These are phyloP conservation scores for Sprattus sprattus DNA, from an alignment of 2,113 vertebrate genomes.

Conservation along the genomic window DNA sequence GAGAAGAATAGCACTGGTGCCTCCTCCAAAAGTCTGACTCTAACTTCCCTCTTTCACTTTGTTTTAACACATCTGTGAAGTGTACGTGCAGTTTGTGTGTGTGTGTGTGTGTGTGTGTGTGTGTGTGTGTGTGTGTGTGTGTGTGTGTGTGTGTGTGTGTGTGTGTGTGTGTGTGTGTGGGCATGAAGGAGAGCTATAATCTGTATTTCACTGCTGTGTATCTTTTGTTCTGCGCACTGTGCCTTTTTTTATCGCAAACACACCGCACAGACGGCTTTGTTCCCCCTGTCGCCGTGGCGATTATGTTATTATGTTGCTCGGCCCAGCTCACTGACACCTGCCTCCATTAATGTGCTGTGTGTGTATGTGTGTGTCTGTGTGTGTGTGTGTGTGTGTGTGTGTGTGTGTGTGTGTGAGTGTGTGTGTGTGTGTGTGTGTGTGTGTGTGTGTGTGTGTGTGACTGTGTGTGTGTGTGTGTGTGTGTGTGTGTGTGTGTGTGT, in stretches of 20 bases:
- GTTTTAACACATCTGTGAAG: not conserved
- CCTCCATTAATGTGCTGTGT: not conserved
- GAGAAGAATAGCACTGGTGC: not conserved
- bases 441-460: not conserved
- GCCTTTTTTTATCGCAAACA: not conserved
- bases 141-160: not conserved
- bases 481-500: constrained; percentile 1
- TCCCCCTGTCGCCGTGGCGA: not conserved
- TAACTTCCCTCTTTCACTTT: not conserved
- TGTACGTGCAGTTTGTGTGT: not conserved
- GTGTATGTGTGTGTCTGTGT: not conserved
- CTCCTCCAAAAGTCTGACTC: not conserved
- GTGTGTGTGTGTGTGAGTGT: not conserved
- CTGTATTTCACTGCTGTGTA: not conserved
- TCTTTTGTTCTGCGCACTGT: not conserved
- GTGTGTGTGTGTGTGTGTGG: not conserved
- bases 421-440: not conserved
- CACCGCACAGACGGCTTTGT: not conserved
- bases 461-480: not conserved
- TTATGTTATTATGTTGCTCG: not conserved
- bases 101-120: not conserved
- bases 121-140: not conserved
- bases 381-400: not conserved
- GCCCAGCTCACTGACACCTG: not conserved
- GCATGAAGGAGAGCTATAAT: not conserved